phyloP scores from a whole-genome alignment of 2,113 vertebrate genomes.

The Ardeotis arabs region DNA sequence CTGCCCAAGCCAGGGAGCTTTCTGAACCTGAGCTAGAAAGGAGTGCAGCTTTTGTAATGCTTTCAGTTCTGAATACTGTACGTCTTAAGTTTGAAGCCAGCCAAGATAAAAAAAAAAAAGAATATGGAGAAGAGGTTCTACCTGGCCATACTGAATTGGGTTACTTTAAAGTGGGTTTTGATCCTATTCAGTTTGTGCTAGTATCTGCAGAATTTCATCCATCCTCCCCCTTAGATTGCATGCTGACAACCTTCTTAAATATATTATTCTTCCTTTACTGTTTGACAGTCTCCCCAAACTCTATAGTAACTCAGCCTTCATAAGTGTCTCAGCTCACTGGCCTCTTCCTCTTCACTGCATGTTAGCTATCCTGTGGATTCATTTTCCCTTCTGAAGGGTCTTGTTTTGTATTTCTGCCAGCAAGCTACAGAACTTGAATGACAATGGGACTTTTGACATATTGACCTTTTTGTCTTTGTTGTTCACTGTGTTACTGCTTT shows the following conservation, averaged over 20 bases:
- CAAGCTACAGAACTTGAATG: background rate
- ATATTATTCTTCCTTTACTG: background rate
- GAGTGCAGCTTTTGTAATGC: background rate
- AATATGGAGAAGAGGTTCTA: background rate
- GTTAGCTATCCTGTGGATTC: background rate
- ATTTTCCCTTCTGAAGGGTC: background rate
- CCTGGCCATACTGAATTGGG: background rate
- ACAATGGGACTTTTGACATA: slow-evolving; percentile 1
- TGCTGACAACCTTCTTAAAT: background rate
- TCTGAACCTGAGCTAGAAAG: background rate
- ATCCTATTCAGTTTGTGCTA: background rate
- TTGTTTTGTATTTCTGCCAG: slow-evolving; percentile 5
- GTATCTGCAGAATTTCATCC: background rate
- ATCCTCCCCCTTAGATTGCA: background rate
- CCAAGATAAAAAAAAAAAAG: background rate
- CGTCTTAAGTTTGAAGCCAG: background rate
- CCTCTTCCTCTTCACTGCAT: background rate
- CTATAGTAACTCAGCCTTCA: background rate
- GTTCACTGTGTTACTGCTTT: background rate
- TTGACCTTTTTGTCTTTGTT: background rate
- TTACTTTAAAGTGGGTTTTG: background rate
- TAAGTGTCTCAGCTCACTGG: background rate
- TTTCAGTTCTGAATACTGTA: background rate
- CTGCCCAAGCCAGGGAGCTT: background rate
- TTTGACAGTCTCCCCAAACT: background rate